phyloP scores from a whole-genome alignment of 1,140 invertebrate species.

The Drosophila bifasciata region DNA sequence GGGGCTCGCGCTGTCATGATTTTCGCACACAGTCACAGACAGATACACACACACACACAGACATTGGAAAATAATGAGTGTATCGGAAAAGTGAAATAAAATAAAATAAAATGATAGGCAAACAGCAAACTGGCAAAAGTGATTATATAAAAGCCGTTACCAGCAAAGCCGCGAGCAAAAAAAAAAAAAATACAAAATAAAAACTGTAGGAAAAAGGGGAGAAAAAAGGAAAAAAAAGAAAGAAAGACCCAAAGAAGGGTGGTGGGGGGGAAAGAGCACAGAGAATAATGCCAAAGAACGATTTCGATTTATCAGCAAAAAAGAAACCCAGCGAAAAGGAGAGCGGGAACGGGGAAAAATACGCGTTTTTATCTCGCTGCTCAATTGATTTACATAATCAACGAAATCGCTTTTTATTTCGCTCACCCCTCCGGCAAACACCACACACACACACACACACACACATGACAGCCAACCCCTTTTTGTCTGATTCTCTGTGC shows the following conservation, averaged over 20 bases:
- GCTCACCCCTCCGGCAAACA: conserved; percentile 1
- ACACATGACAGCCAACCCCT: not conserved
- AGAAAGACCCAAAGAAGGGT: conserved; percentile 6
- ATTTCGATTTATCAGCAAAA: conserved; percentile 76
- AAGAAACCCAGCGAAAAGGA: conserved; percentile 12
- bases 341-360: conserved; percentile 2
- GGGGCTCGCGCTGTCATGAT: conserved; percentile 54
- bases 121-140: conserved; percentile 51
- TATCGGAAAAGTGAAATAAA: conserved; percentile 44
- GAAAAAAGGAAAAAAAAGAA: conserved; percentile 19
- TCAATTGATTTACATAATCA: conserved; percentile 81
- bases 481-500: conserved; percentile 24
- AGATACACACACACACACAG: not conserved
- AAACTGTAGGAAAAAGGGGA: conserved; percentile 12
- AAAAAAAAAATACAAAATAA: conserved; percentile 24
- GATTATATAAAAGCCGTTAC: conserved; percentile 62
- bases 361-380: conserved; percentile 68
- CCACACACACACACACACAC: not conserved
- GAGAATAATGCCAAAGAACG: conserved; percentile 69
- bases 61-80: conserved; percentile 26
- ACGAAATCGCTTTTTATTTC: conserved; percentile 62
- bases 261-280: conserved; percentile 40
- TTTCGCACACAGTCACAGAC: conserved; percentile 35
- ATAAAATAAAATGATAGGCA: conserved; percentile 55
- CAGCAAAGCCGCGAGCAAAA: conserved; percentile 46